Conservation (phyloP, 2,797 vertebrate genomes). For the Sebastes jordani region DNA sequence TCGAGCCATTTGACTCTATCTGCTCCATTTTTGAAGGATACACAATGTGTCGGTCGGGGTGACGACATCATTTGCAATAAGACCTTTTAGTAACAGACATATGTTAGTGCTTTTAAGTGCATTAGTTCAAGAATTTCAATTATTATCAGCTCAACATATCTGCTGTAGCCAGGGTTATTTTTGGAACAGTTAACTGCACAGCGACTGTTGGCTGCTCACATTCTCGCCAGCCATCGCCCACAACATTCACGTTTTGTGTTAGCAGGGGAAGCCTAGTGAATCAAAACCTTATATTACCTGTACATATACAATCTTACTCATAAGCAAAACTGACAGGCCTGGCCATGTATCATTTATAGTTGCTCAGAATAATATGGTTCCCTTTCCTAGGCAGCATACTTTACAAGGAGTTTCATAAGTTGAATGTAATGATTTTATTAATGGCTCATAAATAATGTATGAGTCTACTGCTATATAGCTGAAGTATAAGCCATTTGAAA, state of each 20-base stretch:
- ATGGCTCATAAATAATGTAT: not conserved
- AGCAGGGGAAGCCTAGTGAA: conserved; percentile 11
- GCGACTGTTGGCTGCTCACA: conserved; percentile 4
- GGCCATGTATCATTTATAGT: not conserved
- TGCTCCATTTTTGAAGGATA: not conserved
- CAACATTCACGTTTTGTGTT: conserved; percentile 13
- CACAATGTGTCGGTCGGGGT: not conserved
- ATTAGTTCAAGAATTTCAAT: not conserved
- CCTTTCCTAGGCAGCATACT: not conserved
- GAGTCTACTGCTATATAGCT: not conserved
- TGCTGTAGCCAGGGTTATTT: conserved; percentile 18
- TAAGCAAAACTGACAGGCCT: not conserved
- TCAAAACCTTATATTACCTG: conserved; percentile 10
- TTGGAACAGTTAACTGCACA: not conserved
- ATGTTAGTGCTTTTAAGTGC: not conserved
- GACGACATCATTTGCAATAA: not conserved
- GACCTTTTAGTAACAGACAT: not conserved
- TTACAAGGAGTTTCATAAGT: conserved; percentile 2
- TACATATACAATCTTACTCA: not conserved
- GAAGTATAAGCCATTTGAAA: not conserved
- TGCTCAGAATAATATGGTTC: not conserved
- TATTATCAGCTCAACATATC: not conserved
- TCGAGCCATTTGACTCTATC: conserved; percentile 12
- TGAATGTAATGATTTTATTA: conserved; percentile 9
- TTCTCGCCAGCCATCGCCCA: conserved; percentile 19